These are phyloP conservation scores for Catharus ustulatus DNA, from an alignment of 2,797 vertebrate species.

Conservation along the genomic window DNA sequence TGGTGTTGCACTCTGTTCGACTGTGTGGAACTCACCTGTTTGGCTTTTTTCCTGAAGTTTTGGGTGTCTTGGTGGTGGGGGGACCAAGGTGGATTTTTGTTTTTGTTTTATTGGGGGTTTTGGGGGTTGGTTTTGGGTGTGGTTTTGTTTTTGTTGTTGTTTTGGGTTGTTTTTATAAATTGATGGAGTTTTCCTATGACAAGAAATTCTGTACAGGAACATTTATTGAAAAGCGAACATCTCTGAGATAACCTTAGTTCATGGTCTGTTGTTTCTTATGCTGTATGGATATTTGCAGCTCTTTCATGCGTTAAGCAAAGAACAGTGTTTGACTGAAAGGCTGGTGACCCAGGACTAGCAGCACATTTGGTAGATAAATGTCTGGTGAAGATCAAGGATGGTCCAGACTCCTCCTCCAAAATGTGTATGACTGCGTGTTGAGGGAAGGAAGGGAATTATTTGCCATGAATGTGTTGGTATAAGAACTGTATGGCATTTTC, in stretches of 20 bases:
- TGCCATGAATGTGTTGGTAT: fast-evolving
- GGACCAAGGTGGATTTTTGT: not conserved
- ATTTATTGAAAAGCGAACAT: not conserved
- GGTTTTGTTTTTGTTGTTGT: not conserved
- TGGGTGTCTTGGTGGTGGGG: not conserved
- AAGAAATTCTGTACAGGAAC: not conserved
- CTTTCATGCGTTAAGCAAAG: not conserved
- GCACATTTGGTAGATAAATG: not conserved
- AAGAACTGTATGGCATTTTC: not conserved
- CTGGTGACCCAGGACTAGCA: not conserved
- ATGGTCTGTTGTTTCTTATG: not conserved
- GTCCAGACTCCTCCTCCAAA: not conserved
- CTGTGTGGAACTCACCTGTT: fast-evolving
- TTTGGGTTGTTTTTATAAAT: not conserved
- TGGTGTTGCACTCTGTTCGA: not conserved
- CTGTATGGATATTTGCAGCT: not conserved
- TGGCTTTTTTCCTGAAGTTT: not conserved
- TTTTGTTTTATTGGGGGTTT: not conserved
- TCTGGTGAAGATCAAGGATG: not conserved
- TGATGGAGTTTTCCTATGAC: not conserved
- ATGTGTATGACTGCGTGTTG: not conserved
- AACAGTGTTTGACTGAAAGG: not conserved
- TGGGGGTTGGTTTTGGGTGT: not conserved
- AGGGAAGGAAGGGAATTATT: not conserved
- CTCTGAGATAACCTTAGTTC: fast-evolving